These are phyloP conservation scores for Rhinoraja longicauda DNA, from an alignment of 2,797 vertebrate species.

Conservation along the genomic window DNA sequence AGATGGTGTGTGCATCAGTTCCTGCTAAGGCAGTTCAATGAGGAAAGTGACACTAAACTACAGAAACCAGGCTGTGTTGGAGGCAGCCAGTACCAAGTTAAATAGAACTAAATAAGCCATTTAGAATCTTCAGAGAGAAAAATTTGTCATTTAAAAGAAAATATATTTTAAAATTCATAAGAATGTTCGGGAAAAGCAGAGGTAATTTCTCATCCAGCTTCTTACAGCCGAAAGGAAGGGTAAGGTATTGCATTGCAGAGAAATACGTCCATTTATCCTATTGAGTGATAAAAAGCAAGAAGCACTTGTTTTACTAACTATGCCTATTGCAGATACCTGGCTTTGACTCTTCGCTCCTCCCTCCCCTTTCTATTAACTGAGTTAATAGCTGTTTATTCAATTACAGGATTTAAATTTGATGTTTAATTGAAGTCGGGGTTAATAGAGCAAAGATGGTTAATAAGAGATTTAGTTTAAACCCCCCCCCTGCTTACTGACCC, in stretches of 20 bases:
- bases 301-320: no score
- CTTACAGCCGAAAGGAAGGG: background rate
- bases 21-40: background rate
- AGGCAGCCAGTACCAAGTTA: background rate
- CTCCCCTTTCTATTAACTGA: background rate
- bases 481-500: no score
- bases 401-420: no score
- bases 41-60: background rate
- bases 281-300: no score
- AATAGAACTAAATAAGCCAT: background rate
- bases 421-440: no score
- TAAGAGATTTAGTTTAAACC: no score
- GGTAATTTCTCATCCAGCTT: background rate
- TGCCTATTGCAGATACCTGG: background rate
- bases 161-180: background rate
- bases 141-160: no score
- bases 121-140: background rate
- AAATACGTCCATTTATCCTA: no score
- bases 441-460: no score
- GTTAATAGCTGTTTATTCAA: background rate
- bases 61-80: background rate
- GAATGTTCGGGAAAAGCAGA: background rate
- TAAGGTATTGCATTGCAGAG: background rate
- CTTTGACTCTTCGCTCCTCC: background rate
- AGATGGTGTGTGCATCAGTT: background rate